Evolutionary conservation across 2,888 invertebrate genomes (phyloP).

Genomic region (Copidosoma aretas): DNA sequence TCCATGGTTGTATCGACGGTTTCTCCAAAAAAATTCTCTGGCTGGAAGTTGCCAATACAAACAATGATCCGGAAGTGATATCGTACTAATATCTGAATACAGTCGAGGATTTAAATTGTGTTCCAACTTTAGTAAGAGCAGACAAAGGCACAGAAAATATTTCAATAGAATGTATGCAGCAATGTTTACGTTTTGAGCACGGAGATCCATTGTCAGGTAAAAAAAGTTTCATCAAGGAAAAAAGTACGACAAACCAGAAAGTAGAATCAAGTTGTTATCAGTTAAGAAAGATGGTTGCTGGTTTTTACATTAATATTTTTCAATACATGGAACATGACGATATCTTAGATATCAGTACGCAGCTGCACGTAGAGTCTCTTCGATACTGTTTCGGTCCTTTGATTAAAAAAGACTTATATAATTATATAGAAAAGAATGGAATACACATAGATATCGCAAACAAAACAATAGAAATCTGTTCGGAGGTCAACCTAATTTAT

Average conservation of each 20-base stretch:
- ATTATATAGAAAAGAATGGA: constrained; percentile 21
- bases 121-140: neutral
- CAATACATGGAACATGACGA: constrained; percentile 26
- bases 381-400: constrained; percentile 28
- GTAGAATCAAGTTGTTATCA: constrained; percentile 29
- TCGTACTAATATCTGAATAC: neutral
- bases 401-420: constrained; percentile 12
- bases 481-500: neutral
- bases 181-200: too few species aligned
- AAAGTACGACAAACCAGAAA: neutral
- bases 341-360: constrained; percentile 12
- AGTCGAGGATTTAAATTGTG: neutral
- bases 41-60: neutral
- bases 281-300: constrained; percentile 18
- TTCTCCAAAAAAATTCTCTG: neutral
- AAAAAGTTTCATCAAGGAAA: neutral
- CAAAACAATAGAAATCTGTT: constrained; percentile 15
- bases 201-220: too few species aligned
- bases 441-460: constrained; percentile 12
- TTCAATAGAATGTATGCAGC: neutral
- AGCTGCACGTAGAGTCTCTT: constrained; percentile 24
- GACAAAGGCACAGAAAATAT: neutral
- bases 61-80: neutral
- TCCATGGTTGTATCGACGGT: neutral
- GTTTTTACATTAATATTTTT: constrained; percentile 35